Base-by-base conservation (phyloP, 2,888 invertebrate species). In the Leucania comma region DNA sequence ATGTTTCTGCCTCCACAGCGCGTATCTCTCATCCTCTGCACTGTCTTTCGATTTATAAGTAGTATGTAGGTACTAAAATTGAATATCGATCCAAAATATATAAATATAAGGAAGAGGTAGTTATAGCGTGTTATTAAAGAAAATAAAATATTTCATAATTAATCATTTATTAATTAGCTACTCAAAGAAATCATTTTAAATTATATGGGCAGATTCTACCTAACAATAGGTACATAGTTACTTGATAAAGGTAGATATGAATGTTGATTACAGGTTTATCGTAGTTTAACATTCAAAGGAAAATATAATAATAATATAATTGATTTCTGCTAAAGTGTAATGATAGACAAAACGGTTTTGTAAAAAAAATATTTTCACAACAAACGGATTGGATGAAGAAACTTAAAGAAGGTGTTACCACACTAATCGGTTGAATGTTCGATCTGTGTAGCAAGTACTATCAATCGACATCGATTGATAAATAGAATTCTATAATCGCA, bases 111-210 rank as follows among this genome's bases (percentile, higher is more conserved):
- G 35, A 38, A 14, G 38, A 38, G 14, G 38, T 14, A 14, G 4
- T 12, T 14, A 17, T 1, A 4, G 32, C 9, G 3, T 17, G 12
- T 24, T n/a, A 29, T 29, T 29, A 3, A 29, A 29, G 29, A 29
- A 29, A 29, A 29, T 29, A 29, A 29, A 61, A 85, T 38, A 67
- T 32, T 58, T 22, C 60, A 61, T 82, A 82, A 85, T 87, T 81
- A 90, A 87, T 87, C 80, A 87, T 89, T 89, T 88, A 90, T 88
- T 90, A 86, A 88, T 88, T 87, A 86, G 89, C 90, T 89, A 90
- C 87, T 90, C 86, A 84, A 87, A 86, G 68, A 87, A 86, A 87
- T 86, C 84, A 80, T 83, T 82, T 85, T 85, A 80, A 81, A 86
- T 85, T 84, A 75, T 60, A 83, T 75, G 83, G 82, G 85, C 77